Conservation (phyloP, 1,140 invertebrate genomes). For the Atta colombica region DNA sequence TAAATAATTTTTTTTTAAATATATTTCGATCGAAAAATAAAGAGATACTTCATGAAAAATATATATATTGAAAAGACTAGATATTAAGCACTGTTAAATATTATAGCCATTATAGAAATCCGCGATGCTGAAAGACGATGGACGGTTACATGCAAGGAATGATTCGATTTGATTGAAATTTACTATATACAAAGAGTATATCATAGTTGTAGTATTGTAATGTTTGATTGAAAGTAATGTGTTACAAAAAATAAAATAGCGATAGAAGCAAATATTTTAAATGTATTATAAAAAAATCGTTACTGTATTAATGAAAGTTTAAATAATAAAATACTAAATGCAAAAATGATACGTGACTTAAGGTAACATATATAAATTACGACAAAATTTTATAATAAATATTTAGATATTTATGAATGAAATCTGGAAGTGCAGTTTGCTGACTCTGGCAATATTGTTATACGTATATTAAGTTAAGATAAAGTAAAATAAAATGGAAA, state of each 20-base stretch:
- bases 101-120: neutral
- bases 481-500: constrained; percentile 22
- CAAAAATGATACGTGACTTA: neutral
- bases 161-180: constrained; percentile 28
- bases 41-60: neutral
- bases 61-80: constrained; percentile 57
- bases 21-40: constrained; percentile 22
- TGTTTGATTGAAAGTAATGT: constrained; percentile 10
- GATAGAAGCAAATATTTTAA: neutral
- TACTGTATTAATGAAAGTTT: constrained; percentile 6
- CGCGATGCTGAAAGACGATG: neutral
- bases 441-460: neutral
- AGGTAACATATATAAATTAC: neutral
- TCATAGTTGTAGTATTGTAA: constrained; percentile 29
- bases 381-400: neutral
- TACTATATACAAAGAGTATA: constrained; percentile 62
- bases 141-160: constrained; percentile 16
- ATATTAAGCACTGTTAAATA: constrained; percentile 48
- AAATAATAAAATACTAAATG: constrained; percentile 32
- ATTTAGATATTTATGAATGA: neutral
- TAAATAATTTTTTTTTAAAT: neutral
- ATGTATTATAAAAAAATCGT: neutral
- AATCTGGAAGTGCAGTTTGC: neutral
- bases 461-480: neutral
- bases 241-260: constrained; percentile 22